A percentile compares a stretch with the other conserved stretches of the same genome.
phyloP scores from a whole-genome alignment of 2,888 invertebrate species.

The Lissonota sp. region DNA sequence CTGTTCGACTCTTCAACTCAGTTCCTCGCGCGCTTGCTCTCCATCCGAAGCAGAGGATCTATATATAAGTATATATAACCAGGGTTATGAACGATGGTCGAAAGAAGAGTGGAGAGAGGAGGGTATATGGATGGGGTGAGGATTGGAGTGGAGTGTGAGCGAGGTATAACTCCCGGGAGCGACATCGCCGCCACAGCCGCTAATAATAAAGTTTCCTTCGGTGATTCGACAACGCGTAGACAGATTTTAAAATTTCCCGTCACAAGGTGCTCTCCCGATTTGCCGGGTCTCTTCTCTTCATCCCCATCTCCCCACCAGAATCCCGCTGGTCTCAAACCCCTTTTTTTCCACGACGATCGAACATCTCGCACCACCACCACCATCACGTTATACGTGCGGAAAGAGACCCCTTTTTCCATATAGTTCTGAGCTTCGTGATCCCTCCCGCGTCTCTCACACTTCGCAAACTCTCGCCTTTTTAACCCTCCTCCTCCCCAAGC shows the following conservation, averaged over 20 bases:
- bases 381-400: not conserved
- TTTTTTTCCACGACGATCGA: conserved; percentile 58
- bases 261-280: conserved; percentile 77
- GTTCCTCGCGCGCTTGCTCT: conserved; percentile 48
- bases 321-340: conserved; percentile 35
- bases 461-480: conserved; percentile 48
- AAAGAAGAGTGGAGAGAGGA: conserved; percentile 21
- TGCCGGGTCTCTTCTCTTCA: conserved; percentile 59
- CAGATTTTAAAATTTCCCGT: conserved; percentile 84
- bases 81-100: conserved; percentile 42
- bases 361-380: conserved; percentile 45
- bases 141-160: conserved; percentile 12
- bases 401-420: conserved; percentile 60
- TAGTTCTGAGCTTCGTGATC: conserved; percentile 57
- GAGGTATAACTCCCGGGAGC: conserved; percentile 52
- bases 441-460: conserved; percentile 28
- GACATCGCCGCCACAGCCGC: conserved; percentile 71
- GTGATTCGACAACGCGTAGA: conserved; percentile 84
- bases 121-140: not conserved
- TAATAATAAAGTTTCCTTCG: conserved; percentile 84
- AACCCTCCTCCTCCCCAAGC: conserved; percentile 8
- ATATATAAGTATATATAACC: conserved; percentile 46
- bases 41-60: conserved; percentile 44
- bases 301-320: conserved; percentile 43
- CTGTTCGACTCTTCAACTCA: conserved; percentile 54